Conservation (phyloP, 2,797 vertebrate genomes). For the Paratrypauchen microcephalus region DNA sequence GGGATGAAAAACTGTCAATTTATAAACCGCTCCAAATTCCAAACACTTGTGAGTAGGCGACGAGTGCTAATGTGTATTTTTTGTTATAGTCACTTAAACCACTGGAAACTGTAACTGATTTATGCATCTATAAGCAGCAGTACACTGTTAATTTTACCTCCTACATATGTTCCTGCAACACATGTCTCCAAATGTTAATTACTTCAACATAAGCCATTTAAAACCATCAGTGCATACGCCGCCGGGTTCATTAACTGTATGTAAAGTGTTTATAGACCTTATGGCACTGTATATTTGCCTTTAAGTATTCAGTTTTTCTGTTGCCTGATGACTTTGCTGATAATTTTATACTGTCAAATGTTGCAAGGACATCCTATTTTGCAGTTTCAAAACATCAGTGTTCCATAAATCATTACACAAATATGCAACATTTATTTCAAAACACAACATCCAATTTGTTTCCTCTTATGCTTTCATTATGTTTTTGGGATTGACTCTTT, state of each 20-base stretch:
- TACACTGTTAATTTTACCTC: conserved; percentile 7
- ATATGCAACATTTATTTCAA: neutral
- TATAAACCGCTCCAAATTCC: neutral
- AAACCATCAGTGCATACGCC: neutral
- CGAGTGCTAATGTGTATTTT: neutral
- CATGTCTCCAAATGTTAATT: neutral
- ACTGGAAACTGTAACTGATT: neutral
- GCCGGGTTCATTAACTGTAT: neutral
- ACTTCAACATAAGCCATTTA: neutral
- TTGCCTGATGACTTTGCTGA: neutral
- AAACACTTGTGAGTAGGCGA: neutral
- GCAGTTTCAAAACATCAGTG: neutral
- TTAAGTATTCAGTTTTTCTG: neutral
- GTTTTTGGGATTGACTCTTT: neutral
- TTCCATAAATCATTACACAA: neutral
- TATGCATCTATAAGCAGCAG: neutral
- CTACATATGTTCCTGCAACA: neutral
- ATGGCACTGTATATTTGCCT: neutral
- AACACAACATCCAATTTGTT: neutral
- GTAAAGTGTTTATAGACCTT: neutral
- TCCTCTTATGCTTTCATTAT: neutral
- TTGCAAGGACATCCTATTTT: neutral
- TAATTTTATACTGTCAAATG: neutral
- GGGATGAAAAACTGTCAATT: neutral
- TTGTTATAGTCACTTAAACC: conserved; percentile 8